phyloP scores from a whole-genome alignment of 2,888 invertebrate species.

The Cloeon dipterum region DNA sequence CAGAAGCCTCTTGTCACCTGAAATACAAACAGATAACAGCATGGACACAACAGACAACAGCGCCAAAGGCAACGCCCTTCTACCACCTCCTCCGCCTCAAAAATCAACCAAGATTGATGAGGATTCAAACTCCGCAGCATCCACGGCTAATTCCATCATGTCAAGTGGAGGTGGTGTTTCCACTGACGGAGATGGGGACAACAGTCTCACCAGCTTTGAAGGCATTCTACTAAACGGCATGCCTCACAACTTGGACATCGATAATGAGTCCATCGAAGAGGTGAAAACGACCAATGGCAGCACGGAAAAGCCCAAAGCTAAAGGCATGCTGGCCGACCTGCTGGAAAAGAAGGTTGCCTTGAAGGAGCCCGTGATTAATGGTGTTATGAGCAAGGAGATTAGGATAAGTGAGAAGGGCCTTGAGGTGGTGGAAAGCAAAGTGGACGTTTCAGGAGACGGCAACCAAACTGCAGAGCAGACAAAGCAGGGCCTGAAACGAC shows the following conservation, averaged over 20 bases:
- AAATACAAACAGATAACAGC: neutral
- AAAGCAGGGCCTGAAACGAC: slow-evolving; percentile 2
- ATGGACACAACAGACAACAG: neutral
- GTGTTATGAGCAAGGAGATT: slow-evolving; percentile 28
- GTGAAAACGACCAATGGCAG: slow-evolving; percentile 6
- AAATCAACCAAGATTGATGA: slow-evolving; percentile 7
- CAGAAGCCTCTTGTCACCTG: neutral
- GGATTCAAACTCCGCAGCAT: slow-evolving; percentile 15
- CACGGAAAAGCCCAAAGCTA: slow-evolving; percentile 8
- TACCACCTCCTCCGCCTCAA: slow-evolving; percentile 25
- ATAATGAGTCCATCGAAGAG: slow-evolving; percentile 11
- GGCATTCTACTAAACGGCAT: slow-evolving; percentile 33
- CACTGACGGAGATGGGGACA: slow-evolving; percentile 23
- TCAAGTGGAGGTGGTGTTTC: slow-evolving; percentile 27
- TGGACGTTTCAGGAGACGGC: neutral
- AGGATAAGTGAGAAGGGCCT: slow-evolving; percentile 31
- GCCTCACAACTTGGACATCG: slow-evolving; percentile 24
- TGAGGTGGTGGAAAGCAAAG: slow-evolving; percentile 29
- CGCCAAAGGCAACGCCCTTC: slow-evolving; percentile 20
- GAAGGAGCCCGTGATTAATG: slow-evolving; percentile 31
- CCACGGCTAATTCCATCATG: slow-evolving; percentile 27
- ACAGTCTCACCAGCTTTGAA: slow-evolving; percentile 36
- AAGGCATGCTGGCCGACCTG: slow-evolving; percentile 51
- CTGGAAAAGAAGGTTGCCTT: slow-evolving; percentile 48
- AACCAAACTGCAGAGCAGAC: slow-evolving; percentile 4